Base-by-base conservation (phyloP, 64 coral and sea anemone genomes). In the Pocillopora verrucosa region DNA sequence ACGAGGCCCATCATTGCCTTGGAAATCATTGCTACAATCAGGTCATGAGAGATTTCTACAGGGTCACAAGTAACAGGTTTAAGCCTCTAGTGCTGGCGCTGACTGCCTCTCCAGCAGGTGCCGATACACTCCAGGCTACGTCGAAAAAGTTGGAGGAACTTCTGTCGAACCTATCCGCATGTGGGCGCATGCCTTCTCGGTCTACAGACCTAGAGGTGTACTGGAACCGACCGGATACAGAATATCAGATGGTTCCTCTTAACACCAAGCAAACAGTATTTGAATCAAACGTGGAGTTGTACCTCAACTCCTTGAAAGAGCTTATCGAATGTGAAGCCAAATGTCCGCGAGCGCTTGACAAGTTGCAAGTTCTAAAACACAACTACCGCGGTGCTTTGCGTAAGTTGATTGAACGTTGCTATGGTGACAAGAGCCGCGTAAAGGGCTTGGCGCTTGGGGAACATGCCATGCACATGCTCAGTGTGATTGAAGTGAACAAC, bases 381-480 rank as follows among this genome's bases (percentile, higher is more conserved):
- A 83, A 77, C 65, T 97, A 91, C 72, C 89, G 91, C 56, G 95
- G 95, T 11, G 82, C 88, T 1, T 35, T 97, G 34, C 87, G 95
- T 1, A 93, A 90, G 75, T 36, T 97, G 56, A 97, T 93, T 74
- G 92, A 88, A 59, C 70, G 90, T 59, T 97, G 91, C 41, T 73
- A 77, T 45, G 88, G 87, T 19, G 77, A 88, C 26, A 75, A 81
- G 65, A 84, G 86, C 62, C 74, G 82, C 24, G 75, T 90, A 9
- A 86, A 87, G 11, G 97, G 97, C 22, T 60, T 95, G 37, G 97
- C 94, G 4, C 75, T 93, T 20, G 86, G 79, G 34, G 90, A 95
- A 70, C 91, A 95, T 70, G 94, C 91, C 22, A 99, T 95, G 94
- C 94, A 99, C 65, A 68, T 99, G 79, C 74, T 95, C 13, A 89